These are phyloP conservation scores for Pterocles burchelli DNA, from an alignment of 2,113 vertebrate genomes.

Conservation along the genomic window DNA sequence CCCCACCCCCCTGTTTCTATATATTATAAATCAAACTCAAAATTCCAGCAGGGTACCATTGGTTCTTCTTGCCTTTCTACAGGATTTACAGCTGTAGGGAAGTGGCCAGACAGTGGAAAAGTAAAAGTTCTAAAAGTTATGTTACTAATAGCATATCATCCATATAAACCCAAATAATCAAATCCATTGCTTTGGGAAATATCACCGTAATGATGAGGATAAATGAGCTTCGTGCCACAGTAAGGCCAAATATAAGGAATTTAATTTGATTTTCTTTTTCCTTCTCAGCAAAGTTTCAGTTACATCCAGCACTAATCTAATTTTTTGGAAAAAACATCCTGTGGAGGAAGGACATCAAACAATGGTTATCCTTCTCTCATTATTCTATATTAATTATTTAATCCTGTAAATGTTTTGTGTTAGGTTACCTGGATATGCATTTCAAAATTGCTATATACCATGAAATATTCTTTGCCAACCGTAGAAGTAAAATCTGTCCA, in stretches of 20 bases:
- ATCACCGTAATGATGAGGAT: not conserved
- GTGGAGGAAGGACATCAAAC: not conserved
- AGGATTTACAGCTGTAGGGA: not conserved
- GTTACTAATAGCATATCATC: not conserved
- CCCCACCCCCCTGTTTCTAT: not conserved
- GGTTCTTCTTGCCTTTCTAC: not conserved
- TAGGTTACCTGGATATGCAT: not conserved
- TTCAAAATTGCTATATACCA: not conserved
- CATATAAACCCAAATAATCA: not conserved
- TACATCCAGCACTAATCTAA: not conserved
- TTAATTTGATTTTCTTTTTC: not conserved
- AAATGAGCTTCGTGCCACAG: not conserved
- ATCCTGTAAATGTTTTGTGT: not conserved
- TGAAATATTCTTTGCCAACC: not conserved
- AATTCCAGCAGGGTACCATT: not conserved
- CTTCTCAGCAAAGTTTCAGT: not conserved
- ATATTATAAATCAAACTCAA: not conserved
- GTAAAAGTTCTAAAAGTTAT: not conserved
- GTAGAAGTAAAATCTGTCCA: not conserved
- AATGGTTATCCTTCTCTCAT: not conserved
- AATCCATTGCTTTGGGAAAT: not conserved
- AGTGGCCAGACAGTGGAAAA: not conserved
- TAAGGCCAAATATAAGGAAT: not conserved
- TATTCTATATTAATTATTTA: not conserved
- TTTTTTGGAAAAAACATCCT: not conserved